Conservation (phyloP, 2,888 invertebrate species). For the Euzetes globulus region DNA sequence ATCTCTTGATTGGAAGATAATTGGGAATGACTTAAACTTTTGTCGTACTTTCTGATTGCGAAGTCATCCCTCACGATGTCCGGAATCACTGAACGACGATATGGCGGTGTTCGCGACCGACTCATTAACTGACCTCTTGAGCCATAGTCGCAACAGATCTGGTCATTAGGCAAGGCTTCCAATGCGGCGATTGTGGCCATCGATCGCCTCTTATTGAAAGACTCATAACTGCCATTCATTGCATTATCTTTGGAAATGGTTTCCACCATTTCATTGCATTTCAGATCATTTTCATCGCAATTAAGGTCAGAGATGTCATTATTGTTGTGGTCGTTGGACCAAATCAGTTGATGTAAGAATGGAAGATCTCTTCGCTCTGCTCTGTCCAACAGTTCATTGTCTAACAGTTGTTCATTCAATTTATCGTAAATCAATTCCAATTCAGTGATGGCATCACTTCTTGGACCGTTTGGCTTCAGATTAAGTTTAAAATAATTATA, state of each 20-base stretch:
- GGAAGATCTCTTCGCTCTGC: slow-evolving; percentile 65
- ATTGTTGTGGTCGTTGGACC: neutral
- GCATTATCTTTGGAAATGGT: neutral
- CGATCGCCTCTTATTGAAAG: slow-evolving; percentile 24
- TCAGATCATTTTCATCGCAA: neutral
- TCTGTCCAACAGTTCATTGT: slow-evolving; percentile 70
- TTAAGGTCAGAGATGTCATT: neutral
- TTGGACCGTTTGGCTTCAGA: neutral
- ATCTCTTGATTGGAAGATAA: neutral
- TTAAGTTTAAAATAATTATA: neutral
- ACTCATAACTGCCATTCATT: neutral
- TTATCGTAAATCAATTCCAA: slow-evolving; percentile 78
- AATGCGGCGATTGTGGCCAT: slow-evolving; percentile 11
- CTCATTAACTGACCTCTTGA: neutral
- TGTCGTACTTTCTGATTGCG: slow-evolving; percentile 51
- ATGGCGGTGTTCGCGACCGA: slow-evolving; percentile 44
- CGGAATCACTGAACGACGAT: slow-evolving; percentile 52
- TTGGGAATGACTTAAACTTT: slow-evolving; percentile 24
- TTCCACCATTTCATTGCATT: neutral
- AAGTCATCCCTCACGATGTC: slow-evolving; percentile 68
- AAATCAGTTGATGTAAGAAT: slow-evolving; percentile 47
- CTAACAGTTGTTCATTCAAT: slow-evolving; percentile 57
- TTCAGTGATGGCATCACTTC: slow-evolving; percentile 69
- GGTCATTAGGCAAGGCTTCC: neutral
- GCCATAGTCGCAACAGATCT: neutral